These are phyloP conservation scores for Spodoptera litura DNA, from an alignment of 1,140 invertebrate species.

Conservation along the genomic window DNA sequence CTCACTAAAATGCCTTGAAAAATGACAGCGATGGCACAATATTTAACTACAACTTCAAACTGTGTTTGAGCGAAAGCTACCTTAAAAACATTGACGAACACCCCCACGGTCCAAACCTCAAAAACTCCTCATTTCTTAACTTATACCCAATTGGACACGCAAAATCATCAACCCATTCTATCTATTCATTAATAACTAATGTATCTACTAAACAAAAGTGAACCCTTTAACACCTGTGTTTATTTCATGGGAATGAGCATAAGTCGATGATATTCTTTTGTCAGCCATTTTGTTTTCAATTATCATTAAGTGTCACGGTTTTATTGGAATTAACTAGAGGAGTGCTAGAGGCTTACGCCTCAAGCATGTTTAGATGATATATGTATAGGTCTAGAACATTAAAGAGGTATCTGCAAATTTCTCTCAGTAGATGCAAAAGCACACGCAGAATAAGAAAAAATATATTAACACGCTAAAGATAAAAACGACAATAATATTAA, in stretches of 20 bases:
- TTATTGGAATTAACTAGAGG: constrained; percentile 28
- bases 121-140: not conserved
- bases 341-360: too few relatives aligned
- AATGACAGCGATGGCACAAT: too few relatives aligned
- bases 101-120: too few relatives aligned
- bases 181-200: constrained; percentile 11
- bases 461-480: not conserved
- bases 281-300: constrained; percentile 15
- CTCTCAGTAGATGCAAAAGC: too few relatives aligned
- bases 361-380: too few relatives aligned
- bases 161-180: constrained; percentile 5
- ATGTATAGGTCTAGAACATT: too few relatives aligned
- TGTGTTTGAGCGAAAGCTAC: too few relatives aligned
- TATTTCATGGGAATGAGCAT: constrained; percentile 32
- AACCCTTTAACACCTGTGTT: constrained; percentile 33
- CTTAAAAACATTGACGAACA: too few relatives aligned
- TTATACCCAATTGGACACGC: constrained; percentile 8
- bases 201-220: not conserved
- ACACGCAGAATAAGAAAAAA: not conserved
- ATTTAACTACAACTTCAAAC: too few relatives aligned
- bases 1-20: too few relatives aligned
- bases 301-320: constrained; percentile 5
- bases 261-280: not conserved
- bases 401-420: too few relatives aligned
- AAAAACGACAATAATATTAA: not conserved